Conservation (phyloP, 2,888 invertebrate species). For the Auanema sp. region DNA sequence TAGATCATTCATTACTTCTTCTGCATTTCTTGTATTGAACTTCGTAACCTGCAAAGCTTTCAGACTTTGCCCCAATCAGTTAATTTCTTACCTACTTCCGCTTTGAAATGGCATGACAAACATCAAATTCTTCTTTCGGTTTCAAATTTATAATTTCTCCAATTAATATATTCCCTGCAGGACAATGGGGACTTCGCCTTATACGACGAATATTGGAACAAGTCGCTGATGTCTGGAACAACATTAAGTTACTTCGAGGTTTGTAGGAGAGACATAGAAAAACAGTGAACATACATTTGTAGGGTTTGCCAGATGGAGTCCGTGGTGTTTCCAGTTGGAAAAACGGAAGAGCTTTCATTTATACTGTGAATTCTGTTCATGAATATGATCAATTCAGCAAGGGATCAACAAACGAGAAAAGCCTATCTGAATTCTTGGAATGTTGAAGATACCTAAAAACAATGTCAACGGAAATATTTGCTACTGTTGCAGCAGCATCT, state of each 20-base stretch:
- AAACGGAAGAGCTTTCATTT: slow-evolving; percentile 25
- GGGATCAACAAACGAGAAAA: slow-evolving; percentile 23
- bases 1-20: background rate
- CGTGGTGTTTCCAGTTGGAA: slow-evolving; percentile 33
- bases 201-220: slow-evolving; percentile 47
- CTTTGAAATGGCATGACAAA: slow-evolving; percentile 38
- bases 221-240: slow-evolving; percentile 35
- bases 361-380: slow-evolving; percentile 31
- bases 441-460: no score
- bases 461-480: no score
- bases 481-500: no score
- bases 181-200: slow-evolving; percentile 40
- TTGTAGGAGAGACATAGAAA: background rate
- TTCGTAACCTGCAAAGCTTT: background rate
- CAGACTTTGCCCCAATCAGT: slow-evolving; percentile 28
- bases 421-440: no score
- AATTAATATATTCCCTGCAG: slow-evolving; percentile 19
- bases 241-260: slow-evolving; percentile 33
- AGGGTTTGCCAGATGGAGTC: slow-evolving; percentile 39
- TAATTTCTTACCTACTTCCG: slow-evolving; percentile 33
- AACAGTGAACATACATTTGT: slow-evolving; percentile 11
- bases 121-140: slow-evolving; percentile 40
- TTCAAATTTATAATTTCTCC: background rate
- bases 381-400: slow-evolving; percentile 30
- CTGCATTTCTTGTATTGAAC: slow-evolving; percentile 19